phyloP scores from a whole-genome alignment of 2,888 invertebrate genomes.

The Hoplodrina ambigua region DNA sequence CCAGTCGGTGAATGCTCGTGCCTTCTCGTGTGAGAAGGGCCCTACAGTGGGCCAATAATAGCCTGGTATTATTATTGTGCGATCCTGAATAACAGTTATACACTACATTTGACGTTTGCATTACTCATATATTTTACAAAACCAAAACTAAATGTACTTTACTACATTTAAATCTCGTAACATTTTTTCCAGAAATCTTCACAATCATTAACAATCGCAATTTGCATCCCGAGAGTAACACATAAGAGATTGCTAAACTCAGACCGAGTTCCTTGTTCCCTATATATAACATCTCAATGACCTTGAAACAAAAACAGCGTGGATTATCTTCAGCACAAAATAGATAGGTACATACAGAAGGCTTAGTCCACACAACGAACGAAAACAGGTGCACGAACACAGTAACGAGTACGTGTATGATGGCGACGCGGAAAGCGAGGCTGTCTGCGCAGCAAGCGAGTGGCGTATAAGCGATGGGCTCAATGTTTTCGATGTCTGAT shows the following conservation, averaged over 20 bases:
- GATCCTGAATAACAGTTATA: no score
- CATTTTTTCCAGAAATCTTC: conserved; percentile 3
- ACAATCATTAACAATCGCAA: conserved; percentile 15
- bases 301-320: conserved; percentile 54
- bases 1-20: no score
- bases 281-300: conserved; percentile 29
- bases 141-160: no score
- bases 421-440: no score
- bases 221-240: conserved; percentile 22
- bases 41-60: no score
- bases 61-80: no score
- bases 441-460: no score
- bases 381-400: neutral
- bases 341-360: conserved; percentile 11
- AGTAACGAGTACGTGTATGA: neutral
- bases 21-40: no score
- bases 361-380: neutral
- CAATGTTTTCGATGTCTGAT: no score
- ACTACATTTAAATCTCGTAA: neutral
- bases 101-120: no score
- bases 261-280: conserved; percentile 28
- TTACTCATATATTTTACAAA: no score
- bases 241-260: conserved; percentile 1
- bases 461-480: no score
- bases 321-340: conserved; percentile 42